Evolutionary conservation across 2,888 invertebrate species (phyloP).

Genomic region (Drepana falcataria): DNA sequence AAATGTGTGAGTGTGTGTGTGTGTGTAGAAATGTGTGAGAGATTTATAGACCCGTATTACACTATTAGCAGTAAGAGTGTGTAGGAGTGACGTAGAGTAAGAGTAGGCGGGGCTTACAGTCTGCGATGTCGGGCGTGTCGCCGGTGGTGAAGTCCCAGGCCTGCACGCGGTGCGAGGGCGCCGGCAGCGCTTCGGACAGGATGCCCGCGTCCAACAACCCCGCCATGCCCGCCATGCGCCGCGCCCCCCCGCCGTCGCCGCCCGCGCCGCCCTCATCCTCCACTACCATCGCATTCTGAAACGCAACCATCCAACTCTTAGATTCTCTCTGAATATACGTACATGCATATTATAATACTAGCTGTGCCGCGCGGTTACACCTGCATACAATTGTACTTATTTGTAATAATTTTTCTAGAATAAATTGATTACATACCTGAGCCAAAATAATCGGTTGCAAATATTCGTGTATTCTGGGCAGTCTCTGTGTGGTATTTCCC

Average conservation of each 20-base stretch:
- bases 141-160: conserved; percentile 89
- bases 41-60: too few species aligned
- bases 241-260: conserved; percentile 17
- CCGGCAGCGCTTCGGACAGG: conserved; percentile 76
- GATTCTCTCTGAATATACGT: too few species aligned
- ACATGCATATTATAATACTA: too few species aligned
- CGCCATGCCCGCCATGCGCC: conserved; percentile 58
- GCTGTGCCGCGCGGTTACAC: too few species aligned
- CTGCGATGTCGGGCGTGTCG: conserved; percentile 84
- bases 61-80: neutral
- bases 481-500: conserved; percentile 36
- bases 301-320: neutral
- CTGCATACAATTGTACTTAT: too few species aligned
- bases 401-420: too few species aligned
- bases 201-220: conserved; percentile 62
- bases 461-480: conserved; percentile 66
- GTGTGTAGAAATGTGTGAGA: too few species aligned
- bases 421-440: conserved; percentile 50
- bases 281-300: conserved; percentile 68
- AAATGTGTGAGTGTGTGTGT: too few species aligned
- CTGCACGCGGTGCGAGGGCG: conserved; percentile 88
- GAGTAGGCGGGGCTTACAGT: conserved; percentile 80
- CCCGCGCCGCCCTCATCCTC: conserved; percentile 56
- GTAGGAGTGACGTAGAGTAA: too few species aligned
- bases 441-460: conserved; percentile 69